phyloP scores from a whole-genome alignment of 2,888 invertebrate species.

The Orthosia incerta region DNA sequence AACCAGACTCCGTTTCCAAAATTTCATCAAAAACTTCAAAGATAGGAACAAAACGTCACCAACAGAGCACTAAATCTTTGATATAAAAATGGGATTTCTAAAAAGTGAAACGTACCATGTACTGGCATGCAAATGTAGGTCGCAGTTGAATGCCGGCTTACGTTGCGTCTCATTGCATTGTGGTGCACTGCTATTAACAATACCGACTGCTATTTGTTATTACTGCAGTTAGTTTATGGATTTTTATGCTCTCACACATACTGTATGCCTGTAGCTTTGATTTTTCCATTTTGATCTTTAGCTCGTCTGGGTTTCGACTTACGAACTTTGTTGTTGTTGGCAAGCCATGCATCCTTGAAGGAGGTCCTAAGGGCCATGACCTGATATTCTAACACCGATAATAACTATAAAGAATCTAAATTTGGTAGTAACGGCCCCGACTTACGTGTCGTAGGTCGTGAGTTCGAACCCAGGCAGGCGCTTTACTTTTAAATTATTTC shows the following conservation, averaged over 20 bases:
- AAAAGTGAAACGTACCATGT: constrained; percentile 61
- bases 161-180: constrained; percentile 53
- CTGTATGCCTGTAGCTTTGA: neutral
- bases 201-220: constrained; percentile 46
- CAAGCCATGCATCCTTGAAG: neutral
- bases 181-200: constrained; percentile 48
- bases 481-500: too few relatives aligned
- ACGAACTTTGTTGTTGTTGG: neutral
- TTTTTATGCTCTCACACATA: constrained; percentile 6
- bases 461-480: too few relatives aligned
- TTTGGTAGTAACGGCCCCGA: too few relatives aligned
- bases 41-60: neutral
- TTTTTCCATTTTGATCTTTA: neutral
- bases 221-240: constrained; percentile 21
- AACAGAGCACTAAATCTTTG: constrained; percentile 26
- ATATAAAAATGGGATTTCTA: constrained; percentile 65
- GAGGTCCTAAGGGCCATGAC: too few relatives aligned
- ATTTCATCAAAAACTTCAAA: neutral
- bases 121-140: constrained; percentile 62
- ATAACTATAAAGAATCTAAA: too few relatives aligned
- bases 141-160: constrained; percentile 48
- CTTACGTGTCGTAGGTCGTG: too few relatives aligned
- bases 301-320: too few relatives aligned
- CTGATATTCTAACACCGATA: constrained; percentile 12
- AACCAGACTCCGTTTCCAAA: neutral